Percentiles rank a stretch among this genome's conserved stretches.
These are phyloP conservation scores for Tinamus major DNA, from an alignment of 2,797 vertebrate genomes.

Conservation along the genomic window DNA sequence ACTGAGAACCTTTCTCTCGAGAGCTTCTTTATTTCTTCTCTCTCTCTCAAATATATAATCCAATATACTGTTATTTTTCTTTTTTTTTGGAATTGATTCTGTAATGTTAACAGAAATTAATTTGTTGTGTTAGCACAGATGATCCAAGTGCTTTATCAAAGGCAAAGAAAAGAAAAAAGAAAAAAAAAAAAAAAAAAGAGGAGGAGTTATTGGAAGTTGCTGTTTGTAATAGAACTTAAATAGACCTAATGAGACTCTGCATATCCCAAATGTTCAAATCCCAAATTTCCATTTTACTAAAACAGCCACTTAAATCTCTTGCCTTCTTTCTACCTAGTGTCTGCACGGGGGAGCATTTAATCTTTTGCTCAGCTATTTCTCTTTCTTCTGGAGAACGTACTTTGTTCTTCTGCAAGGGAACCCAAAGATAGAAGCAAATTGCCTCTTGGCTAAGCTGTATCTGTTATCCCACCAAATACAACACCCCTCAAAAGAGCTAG, in stretches of 20 bases:
- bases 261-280: neutral
- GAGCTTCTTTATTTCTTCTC: too few species aligned
- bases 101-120: neutral
- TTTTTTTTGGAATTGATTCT: neutral
- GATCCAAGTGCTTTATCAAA: neutral
- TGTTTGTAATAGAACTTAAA: neutral
- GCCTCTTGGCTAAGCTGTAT: neutral
- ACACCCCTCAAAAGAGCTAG: neutral
- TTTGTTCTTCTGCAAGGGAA: neutral
- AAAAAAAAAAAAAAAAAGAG: too few species aligned
- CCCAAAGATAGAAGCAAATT: neutral
- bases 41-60: neutral
- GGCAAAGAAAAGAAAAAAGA: neutral
- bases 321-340: neutral
- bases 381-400: neutral
- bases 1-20: neutral
- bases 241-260: neutral
- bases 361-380: neutral
- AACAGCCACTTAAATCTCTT: neutral
- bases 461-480: neutral
- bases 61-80: too few species aligned
- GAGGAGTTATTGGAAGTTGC: neutral
- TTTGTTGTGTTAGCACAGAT: neutral
- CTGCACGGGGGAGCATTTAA: neutral
- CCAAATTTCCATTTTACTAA: neutral